phyloP scores from a whole-genome alignment of 37 sponge, comb jelly and placozoan genomes.

The Bolinopsis microptera region DNA sequence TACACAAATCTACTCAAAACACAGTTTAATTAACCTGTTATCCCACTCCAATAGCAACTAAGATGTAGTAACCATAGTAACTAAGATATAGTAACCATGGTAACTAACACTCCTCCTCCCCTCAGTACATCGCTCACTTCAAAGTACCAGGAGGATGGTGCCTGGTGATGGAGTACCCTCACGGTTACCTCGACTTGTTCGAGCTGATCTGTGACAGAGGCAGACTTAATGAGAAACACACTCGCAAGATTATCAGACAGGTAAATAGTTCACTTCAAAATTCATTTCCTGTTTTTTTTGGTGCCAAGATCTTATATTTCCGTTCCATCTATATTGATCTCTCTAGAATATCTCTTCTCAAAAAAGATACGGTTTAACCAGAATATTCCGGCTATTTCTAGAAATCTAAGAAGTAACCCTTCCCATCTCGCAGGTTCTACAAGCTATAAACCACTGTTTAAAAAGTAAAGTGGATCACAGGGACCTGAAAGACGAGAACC shows the following conservation, averaged over 20 bases:
- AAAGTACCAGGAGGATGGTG: slow-evolving; percentile 27
- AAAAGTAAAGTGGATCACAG: slow-evolving; percentile 22
- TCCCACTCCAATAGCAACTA: no score
- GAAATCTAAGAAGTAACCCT: background rate
- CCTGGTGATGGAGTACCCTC: slow-evolving; percentile 46
- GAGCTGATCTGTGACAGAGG: slow-evolving; percentile 38
- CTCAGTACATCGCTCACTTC: slow-evolving; percentile 34
- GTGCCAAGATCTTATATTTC: background rate
- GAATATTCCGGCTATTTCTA: no score
- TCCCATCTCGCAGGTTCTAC: background rate
- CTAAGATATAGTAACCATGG: no score
- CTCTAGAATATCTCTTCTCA: background rate
- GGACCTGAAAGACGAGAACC: slow-evolving; percentile 30
- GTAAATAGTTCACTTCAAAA: no score
- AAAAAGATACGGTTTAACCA: no score
- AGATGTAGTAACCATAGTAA: no score
- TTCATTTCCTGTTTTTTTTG: no score
- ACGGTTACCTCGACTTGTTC: background rate
- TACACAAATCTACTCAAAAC: no score
- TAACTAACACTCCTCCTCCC: slow-evolving; percentile 9
- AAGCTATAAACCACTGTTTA: slow-evolving; percentile 28
- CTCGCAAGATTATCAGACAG: slow-evolving; percentile 45
- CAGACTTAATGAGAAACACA: slow-evolving; percentile 3
- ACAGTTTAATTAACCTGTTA: no score
- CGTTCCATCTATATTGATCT: background rate